A percentile compares a stretch with the other conserved stretches of the same genome.
These are phyloP conservation scores for Acyrthosiphon pisum DNA, from an alignment of 1,140 invertebrate species.

Conservation along the genomic window DNA sequence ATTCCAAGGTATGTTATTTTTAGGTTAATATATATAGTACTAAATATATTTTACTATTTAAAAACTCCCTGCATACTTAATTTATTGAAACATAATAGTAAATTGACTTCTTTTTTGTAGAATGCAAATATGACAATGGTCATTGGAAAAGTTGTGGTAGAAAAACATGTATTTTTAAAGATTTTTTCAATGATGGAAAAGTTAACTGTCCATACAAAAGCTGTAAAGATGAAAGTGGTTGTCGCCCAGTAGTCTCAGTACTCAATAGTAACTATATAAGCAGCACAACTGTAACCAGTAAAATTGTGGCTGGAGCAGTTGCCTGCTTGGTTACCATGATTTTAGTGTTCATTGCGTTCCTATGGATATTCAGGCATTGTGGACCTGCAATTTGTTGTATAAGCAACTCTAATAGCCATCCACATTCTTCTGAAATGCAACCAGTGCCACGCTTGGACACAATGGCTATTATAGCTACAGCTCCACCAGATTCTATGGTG, in stretches of 20 bases:
- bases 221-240: slow-evolving; percentile 61
- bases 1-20: slow-evolving; percentile 40
- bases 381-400: slow-evolving; percentile 58
- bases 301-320: slow-evolving; percentile 59
- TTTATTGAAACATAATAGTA: not conserved
- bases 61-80: not conserved
- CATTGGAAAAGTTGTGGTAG: slow-evolving; percentile 58
- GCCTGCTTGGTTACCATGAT: slow-evolving; percentile 62
- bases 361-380: slow-evolving; percentile 61
- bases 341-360: slow-evolving; percentile 61
- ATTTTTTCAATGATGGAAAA: slow-evolving; percentile 61
- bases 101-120: slow-evolving; percentile 39
- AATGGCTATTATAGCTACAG: slow-evolving; percentile 57
- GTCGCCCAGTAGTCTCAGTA: slow-evolving; percentile 17
- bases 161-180: slow-evolving; percentile 60
- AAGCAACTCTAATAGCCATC: slow-evolving; percentile 30
- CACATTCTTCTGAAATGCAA: slow-evolving; percentile 56
- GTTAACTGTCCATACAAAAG: slow-evolving; percentile 62
- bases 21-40: not conserved
- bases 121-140: slow-evolving; percentile 55
- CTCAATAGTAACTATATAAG: slow-evolving; percentile 17
- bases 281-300: slow-evolving; percentile 23
- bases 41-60: not conserved
- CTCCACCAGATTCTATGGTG: slow-evolving; percentile 55
- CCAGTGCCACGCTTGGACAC: slow-evolving; percentile 57